A percentile compares a stretch with the other conserved stretches of the same genome.
Conservation (phyloP, 2,113 vertebrate species). For the Apteryx mantelli region DNA sequence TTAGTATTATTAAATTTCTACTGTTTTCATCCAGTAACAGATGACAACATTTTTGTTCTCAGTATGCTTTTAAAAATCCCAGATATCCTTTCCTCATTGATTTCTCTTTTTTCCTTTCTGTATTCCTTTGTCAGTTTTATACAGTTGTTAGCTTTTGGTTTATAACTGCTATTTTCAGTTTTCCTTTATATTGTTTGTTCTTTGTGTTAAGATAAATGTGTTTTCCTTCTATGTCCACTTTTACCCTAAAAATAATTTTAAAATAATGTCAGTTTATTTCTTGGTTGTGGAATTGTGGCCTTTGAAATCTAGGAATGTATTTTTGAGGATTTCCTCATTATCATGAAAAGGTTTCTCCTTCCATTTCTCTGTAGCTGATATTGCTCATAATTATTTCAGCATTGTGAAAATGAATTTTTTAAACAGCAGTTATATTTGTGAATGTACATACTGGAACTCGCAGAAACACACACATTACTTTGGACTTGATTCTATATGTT, state of each 20-base stretch:
- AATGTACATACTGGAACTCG: neutral
- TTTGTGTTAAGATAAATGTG: conserved; percentile 60
- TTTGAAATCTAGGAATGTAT: conserved; percentile 44
- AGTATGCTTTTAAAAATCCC: conserved; percentile 15
- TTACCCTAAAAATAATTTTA: neutral
- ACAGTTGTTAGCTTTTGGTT: conserved; percentile 37
- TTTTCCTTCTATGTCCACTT: conserved; percentile 33
- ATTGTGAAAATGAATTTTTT: neutral
- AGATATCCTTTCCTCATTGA: conserved; percentile 25
- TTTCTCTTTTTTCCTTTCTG: neutral
- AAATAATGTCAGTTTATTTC: conserved; percentile 30
- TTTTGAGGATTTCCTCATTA: conserved; percentile 18
- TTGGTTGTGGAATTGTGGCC: neutral
- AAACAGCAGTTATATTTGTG: neutral
- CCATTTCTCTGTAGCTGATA: conserved; percentile 19
- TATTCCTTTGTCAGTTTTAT: conserved; percentile 28
- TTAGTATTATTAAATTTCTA: conserved; percentile 11
- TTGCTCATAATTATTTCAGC: conserved; percentile 33
- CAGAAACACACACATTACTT: neutral
- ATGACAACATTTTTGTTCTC: conserved; percentile 61
- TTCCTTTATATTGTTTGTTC: conserved; percentile 43
- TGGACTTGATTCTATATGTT: neutral
- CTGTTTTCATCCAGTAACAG: conserved; percentile 24
- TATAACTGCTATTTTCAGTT: conserved; percentile 53
- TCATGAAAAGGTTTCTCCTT: neutral